A percentile compares a stretch with the other conserved stretches of the same genome.
Conservation (phyloP, 2,797 vertebrate species). For the Pipistrellus pipistrellus region DNA sequence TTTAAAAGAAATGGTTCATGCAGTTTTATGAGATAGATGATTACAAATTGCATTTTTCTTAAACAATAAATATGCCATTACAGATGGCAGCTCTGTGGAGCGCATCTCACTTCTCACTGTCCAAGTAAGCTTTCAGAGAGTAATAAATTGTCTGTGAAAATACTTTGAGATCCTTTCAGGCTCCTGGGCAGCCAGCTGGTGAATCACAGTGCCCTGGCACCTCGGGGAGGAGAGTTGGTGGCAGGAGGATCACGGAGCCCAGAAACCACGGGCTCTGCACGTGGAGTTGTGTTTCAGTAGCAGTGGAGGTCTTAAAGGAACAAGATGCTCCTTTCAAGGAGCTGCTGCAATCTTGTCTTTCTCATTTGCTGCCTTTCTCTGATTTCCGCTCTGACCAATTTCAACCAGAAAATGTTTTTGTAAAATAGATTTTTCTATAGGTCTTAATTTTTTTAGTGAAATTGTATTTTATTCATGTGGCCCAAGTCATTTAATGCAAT, state of each 20-base stretch:
- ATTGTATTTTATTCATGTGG: neutral
- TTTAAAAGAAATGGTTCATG: neutral
- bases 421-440: neutral
- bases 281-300: neutral
- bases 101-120: neutral
- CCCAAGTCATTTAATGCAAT: neutral
- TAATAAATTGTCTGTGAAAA: neutral
- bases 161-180: neutral
- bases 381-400: neutral
- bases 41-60: neutral
- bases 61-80: neutral
- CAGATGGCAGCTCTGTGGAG: neutral
- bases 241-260: neutral
- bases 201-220: neutral
- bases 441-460: neutral
- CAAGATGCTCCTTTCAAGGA: neutral
- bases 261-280: neutral
- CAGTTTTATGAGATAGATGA: neutral
- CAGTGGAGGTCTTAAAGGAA: neutral
- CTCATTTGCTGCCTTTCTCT: neutral
- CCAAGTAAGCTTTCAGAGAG: neutral
- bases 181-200: neutral
- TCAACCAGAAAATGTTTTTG: slow-evolving; percentile 10
- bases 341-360: neutral
- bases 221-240: neutral